Base-by-base conservation (phyloP, 35 echinoderm and acorn worm species). In the Ophiothrix spiculata region DNA sequence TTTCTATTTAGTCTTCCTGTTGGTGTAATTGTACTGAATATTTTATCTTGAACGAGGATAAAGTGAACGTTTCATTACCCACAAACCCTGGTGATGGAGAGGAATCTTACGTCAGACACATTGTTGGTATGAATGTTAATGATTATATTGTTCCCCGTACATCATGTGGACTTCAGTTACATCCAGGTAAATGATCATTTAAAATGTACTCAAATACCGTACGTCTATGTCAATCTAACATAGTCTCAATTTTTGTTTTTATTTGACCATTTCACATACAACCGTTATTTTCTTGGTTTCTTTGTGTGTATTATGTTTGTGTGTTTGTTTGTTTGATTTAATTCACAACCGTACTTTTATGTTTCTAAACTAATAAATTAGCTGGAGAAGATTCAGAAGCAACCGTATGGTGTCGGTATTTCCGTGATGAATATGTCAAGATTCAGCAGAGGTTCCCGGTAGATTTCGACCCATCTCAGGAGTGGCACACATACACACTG, bases 81-180 rank as follows among this genome's bases (percentile, higher is more conserved):
- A n/a, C n/a, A n/a, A n/a, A n/a, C n/a, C n/a, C n/a, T n/a, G n/a
- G n/a, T n/a, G n/a, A n/a, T n/a, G n/a, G n/a, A n/a, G n/a, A n/a
- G n/a, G n/a, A n/a, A n/a, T 28, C 60, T 28, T 69, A 12, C 29
- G 45, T 54, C 8, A 69, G 23, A 69, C 8, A 4, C 1, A 15
- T 69, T 28, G 25, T 69, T 2, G 29, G 29, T 10, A 69, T 10
- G 60, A 25, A 69, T 28, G 29, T 15, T 25, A 28, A n/a, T 2
- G 60, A 49, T 69, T 28, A 69, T 49, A 15, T 69, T 6, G 29
- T 69, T n/a, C 60, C 60, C 17, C 60, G 60, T 28, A 69, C 60
- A 25, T 15, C 60, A 25, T 84, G 81, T 64, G 81, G 81, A 6
- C 0, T 84, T 25, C 81, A 84, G n/a, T 37, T 84, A 36, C 54